These are phyloP conservation scores for Pinna nobilis DNA, from an alignment of 1,140 invertebrate species.

Conservation along the genomic window DNA sequence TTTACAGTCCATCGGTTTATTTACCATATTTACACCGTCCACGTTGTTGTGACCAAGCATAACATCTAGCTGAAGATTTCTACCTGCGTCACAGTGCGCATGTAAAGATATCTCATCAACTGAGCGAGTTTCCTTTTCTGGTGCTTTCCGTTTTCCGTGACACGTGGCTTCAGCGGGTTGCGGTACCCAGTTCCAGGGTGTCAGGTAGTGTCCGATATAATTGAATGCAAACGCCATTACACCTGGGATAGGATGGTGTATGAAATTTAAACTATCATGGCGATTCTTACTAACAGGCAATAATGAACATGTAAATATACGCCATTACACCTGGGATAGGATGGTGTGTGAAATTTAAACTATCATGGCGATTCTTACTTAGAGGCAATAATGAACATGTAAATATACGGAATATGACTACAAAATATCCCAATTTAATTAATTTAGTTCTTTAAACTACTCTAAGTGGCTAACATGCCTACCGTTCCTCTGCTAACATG, in stretches of 20 bases:
- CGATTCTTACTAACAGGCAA: no score
- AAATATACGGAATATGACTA: no score
- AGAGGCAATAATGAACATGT: no score
- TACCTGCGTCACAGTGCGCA: slow-evolving; percentile 39
- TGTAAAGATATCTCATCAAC: slow-evolving; percentile 43
- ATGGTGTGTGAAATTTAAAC: no score
- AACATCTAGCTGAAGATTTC: slow-evolving; percentile 45
- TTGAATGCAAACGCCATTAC: slow-evolving; percentile 61
- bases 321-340: slow-evolving; percentile 52
- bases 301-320: no score
- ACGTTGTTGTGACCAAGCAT: slow-evolving; percentile 46
- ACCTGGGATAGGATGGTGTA: slow-evolving; percentile 38
- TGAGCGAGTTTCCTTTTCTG: neutral
- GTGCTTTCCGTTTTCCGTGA: slow-evolving; percentile 28
- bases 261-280: no score
- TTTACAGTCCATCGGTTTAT: neutral
- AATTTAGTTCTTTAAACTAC: no score
- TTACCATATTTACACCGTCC: slow-evolving; percentile 32
- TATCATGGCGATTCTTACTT: no score
- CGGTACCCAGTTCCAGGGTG: slow-evolving; percentile 55
- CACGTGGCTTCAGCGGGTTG: slow-evolving; percentile 52
- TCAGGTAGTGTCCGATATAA: slow-evolving; percentile 61
- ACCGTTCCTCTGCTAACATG: no score
- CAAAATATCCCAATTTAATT: no score
- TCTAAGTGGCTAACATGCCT: no score